Base-by-base conservation (phyloP, 2,888 invertebrate genomes). In the Nemotelus pantherinus region DNA sequence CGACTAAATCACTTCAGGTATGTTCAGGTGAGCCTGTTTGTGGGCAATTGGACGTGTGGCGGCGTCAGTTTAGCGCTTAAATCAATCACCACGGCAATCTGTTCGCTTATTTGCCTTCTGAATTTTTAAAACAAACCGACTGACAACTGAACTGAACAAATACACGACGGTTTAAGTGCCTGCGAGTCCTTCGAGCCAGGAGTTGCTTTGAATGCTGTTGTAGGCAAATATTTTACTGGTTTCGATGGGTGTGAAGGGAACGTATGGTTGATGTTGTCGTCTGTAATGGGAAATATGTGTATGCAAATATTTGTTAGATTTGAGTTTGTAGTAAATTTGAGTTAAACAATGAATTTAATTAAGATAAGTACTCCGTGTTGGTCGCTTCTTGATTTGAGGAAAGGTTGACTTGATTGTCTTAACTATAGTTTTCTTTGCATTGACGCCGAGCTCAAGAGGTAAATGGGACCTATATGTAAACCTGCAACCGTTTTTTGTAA, bases 41-140 rank as follows among this genome's bases (percentile, higher is more conserved):
- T 0, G 1, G 5, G 50, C 6, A 9, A 50, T 50, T 63, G 63
- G 65, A 3, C 47, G 65, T n/a, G 9, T 45, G 65, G 65, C 50
- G 50, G 9, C 65, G 65, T 65, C 47, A 10, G 65, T 3, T 25
- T 25, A 47, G 47, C 7, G 65, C n/a, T 3, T 44, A 10, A 65
- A 25, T 65, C 65, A 65, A 65, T 65, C 65, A 47, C 65, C 2
- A 47, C 47, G 70, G 43, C 68, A 68, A 68, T 68, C 68, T 41
- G 50, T 50, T 9, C 70, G 43, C 9, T 70, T 70, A 70, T 70
- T 70, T 70, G 70, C 55, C 70, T 43, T 55, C 53, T 65, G 65
- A 63, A 63, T 63, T 63, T 63, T 63, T 63, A 63, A 48, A 67
- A 67, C 9, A 67, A 47, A 65, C 47, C 48, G 47, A 67, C 67